A percentile compares a stretch with the other conserved stretches of the same genome.
These are phyloP conservation scores for Ophraella communa DNA, from an alignment of 2,888 invertebrate species.

Conservation along the genomic window DNA sequence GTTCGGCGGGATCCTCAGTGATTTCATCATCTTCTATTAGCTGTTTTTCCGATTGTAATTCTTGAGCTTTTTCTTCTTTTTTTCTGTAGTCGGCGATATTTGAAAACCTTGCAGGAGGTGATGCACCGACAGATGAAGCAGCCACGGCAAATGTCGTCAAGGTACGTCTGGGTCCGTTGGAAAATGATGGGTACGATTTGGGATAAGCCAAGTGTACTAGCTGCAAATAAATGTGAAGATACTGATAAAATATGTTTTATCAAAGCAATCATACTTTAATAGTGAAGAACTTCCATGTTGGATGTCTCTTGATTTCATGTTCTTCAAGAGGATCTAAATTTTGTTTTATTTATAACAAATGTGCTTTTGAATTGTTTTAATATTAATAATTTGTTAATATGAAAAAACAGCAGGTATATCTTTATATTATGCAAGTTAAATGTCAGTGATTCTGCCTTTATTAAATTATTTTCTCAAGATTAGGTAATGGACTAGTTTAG, in stretches of 20 bases:
- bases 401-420: no score
- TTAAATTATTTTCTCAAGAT: no score
- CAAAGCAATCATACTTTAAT: no score
- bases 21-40: slow-evolving; percentile 28
- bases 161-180: slow-evolving; percentile 29
- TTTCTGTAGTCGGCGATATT: slow-evolving; percentile 41
- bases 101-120: slow-evolving; percentile 16
- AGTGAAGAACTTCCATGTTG: no score
- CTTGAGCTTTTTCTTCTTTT: slow-evolving; percentile 31
- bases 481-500: no score
- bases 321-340: no score
- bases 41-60: slow-evolving; percentile 30
- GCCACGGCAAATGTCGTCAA: slow-evolving; percentile 33
- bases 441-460: no score
- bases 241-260: background rate
- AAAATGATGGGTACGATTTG: slow-evolving; percentile 37
- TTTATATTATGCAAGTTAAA: no score
- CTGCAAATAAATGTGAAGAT: slow-evolving; percentile 12
- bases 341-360: no score
- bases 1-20: slow-evolving; percentile 9
- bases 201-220: slow-evolving; percentile 6
- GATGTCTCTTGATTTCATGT: no score
- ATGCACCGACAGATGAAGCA: slow-evolving; percentile 39
- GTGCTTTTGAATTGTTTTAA: no score
- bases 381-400: no score